Base-by-base conservation (phyloP, 2,797 vertebrate species). In the Sebastes nivosus region DNA sequence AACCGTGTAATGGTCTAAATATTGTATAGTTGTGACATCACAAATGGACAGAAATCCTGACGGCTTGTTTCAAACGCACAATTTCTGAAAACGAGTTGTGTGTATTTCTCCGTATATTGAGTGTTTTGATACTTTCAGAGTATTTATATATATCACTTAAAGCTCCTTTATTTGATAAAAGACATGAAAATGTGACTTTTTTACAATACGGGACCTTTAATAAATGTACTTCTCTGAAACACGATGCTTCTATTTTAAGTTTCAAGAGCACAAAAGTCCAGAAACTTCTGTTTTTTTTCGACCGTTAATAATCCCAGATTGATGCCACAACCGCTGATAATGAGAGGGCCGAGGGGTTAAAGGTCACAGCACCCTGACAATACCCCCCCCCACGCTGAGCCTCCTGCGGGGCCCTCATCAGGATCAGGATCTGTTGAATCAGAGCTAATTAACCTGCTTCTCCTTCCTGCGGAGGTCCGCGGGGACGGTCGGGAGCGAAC, bases 401-500 rank as follows among this genome's bases (percentile, higher is more conserved):
- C 38, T 42, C 38, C 59, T 18, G 77, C 77, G 42, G 73, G 16
- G 73, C 11, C 27, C 80, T 32, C 66, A 61, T 61, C 59, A 34
- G 59, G 59, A 34, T 61, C 38, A 42, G 38, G 38, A 42, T 42
- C 38, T 52, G 80, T 69, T 75, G 75, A 63, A 65, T 81, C 74
- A 1, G 59, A 58, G 75, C 81, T 72, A 89, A 94, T 94, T 93
- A 94, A 93, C 92, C 93, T 90, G 93, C 84, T 93, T 92, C 89
- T 90, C 75, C 66, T 57, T 70, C 10, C 55, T 27, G 34, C 4
- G 29, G 4, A 4, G 34, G 42, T 80, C 79, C 22, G 0, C 59
- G 0, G 81, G 86, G 85, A 72, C 76, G 24, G 84, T 38, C 36
- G 67, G 90, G 54, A 38, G 36, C 12, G 4, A 38, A 38, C 12